These are phyloP conservation scores for Caenorhabditis plicata DNA, from an alignment of 2,888 invertebrate genomes.

Conservation along the genomic window DNA sequence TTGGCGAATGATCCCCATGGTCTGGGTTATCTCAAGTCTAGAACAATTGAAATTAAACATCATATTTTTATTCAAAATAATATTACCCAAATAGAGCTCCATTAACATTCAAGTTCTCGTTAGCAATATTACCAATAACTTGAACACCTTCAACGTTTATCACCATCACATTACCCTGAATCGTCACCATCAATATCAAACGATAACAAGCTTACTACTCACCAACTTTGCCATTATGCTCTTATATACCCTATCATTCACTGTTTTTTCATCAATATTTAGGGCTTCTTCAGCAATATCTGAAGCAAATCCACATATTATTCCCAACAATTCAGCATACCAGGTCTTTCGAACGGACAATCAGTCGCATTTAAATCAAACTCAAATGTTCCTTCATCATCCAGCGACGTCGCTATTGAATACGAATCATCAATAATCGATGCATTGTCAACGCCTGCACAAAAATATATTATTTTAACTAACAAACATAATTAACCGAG, in stretches of 20 bases:
- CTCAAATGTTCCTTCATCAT: constrained; percentile 33
- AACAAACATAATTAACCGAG: too few species aligned
- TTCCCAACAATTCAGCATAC: constrained; percentile 3
- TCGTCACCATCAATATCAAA: too few species aligned
- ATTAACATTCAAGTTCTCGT: constrained; percentile 10
- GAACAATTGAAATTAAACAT: not conserved
- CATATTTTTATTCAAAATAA: not conserved
- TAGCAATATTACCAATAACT: constrained; percentile 12
- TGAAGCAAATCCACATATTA: constrained; percentile 7
- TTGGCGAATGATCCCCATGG: constrained; percentile 9
- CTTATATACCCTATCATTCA: constrained; percentile 40
- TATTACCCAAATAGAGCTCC: constrained; percentile 9
- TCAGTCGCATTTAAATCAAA: constrained; percentile 30
- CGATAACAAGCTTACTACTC: too few species aligned
- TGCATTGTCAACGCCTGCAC: constrained; percentile 21
- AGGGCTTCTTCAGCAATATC: constrained; percentile 53
- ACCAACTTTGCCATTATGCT: constrained; percentile 44
- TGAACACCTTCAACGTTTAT: constrained; percentile 12
- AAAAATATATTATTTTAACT: too few species aligned
- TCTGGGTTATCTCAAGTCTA: constrained; percentile 4
- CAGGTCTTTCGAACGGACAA: constrained; percentile 32
- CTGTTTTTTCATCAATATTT: constrained; percentile 33
- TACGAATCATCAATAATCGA: constrained; percentile 32
- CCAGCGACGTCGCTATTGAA: constrained; percentile 37
- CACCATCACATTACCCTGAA: constrained; percentile 29